Percentiles rank a stretch among this genome's conserved stretches.
These are phyloP conservation scores for Catocala nupta DNA, from an alignment of 2,888 invertebrate species.

Conservation along the genomic window DNA sequence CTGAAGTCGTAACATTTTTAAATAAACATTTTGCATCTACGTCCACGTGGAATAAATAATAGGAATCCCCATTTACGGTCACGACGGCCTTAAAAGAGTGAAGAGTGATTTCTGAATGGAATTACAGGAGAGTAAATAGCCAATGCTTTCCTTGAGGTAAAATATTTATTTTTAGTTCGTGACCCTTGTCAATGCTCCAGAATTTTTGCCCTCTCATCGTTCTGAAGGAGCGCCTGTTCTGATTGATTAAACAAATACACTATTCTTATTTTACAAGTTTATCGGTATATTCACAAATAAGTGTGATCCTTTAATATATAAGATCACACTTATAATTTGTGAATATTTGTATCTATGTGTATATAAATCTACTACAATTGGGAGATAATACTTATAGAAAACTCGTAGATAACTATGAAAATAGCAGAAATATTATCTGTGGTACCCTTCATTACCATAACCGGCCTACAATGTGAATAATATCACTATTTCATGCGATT, in stretches of 20 bases:
- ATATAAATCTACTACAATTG: no score
- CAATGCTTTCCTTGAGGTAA: slow-evolving; percentile 34
- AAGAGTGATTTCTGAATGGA: slow-evolving; percentile 38
- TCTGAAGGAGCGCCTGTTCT: slow-evolving; percentile 26
- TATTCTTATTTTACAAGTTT: background rate
- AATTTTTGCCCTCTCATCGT: slow-evolving; percentile 31
- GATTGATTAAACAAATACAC: slow-evolving; percentile 41
- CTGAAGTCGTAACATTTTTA: slow-evolving; percentile 1
- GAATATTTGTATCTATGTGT: no score
- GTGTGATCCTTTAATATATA: no score
- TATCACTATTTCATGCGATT: no score
- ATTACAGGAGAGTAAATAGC: slow-evolving; percentile 38
- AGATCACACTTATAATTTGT: no score
- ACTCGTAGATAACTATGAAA: no score
- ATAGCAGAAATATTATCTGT: no score
- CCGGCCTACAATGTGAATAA: no score
- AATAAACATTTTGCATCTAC: background rate
- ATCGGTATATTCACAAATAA: no score
- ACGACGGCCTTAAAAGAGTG: slow-evolving; percentile 31
- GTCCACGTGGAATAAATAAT: slow-evolving; percentile 23
- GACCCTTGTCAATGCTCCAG: slow-evolving; percentile 33
- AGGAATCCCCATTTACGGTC: slow-evolving; percentile 29
- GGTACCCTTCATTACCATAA: no score
- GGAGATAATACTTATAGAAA: no score
- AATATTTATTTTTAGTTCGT: slow-evolving; percentile 47